phyloP scores from a whole-genome alignment of 2,797 vertebrate species.

The Aulostomus chinensis region DNA sequence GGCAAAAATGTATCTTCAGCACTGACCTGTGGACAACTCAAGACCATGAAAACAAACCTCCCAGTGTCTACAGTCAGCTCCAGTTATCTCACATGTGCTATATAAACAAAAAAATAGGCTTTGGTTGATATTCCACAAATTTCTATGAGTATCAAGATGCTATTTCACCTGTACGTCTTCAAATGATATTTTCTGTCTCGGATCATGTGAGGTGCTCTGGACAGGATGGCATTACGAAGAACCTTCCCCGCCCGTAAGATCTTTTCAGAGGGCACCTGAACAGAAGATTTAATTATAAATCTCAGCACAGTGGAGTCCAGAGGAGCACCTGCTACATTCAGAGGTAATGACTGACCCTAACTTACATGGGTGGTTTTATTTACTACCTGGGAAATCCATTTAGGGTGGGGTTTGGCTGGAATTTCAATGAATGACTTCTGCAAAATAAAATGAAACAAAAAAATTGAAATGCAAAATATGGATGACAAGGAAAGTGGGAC shows the following conservation, averaged over 20 bases:
- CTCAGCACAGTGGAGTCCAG: background rate
- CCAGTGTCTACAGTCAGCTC: no score
- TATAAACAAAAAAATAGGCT: no score
- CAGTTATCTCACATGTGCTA: no score
- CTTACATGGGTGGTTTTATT: slow-evolving; percentile 35
- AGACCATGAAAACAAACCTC: no score
- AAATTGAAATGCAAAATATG: slow-evolving; percentile 42
- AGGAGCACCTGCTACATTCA: slow-evolving; percentile 4
- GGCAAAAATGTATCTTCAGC: no score
- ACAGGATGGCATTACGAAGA: slow-evolving; percentile 89
- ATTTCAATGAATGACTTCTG: slow-evolving; percentile 92
- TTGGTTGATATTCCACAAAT: no score
- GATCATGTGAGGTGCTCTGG: slow-evolving; percentile 95
- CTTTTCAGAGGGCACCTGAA: slow-evolving; percentile 93
- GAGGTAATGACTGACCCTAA: background rate
- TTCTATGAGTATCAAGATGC: background rate
- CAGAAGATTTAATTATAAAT: slow-evolving; percentile 1
- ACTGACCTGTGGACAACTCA: no score
- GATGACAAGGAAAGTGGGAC: slow-evolving; percentile 8
- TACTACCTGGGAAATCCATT: slow-evolving; percentile 91
- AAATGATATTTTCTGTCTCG: slow-evolving; percentile 97
- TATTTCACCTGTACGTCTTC: slow-evolving; percentile 91
- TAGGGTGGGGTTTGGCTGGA: slow-evolving; percentile 85
- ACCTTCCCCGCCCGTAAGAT: slow-evolving; percentile 91
- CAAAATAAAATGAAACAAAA: slow-evolving; percentile 88